phyloP scores from a whole-genome alignment of 1,140 invertebrate species.

The Ridgeia piscesae region DNA sequence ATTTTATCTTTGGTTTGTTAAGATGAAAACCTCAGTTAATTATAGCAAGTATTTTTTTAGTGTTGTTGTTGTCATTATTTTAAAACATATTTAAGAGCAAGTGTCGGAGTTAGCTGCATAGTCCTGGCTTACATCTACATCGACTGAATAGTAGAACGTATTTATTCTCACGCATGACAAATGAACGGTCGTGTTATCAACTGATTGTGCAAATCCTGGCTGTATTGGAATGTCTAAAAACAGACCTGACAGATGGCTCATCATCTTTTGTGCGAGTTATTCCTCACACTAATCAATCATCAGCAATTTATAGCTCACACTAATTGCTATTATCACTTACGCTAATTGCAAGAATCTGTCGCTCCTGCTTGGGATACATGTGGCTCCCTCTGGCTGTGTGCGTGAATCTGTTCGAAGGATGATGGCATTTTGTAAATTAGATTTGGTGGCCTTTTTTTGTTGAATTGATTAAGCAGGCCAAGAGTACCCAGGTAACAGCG shows the following conservation, averaged over 20 bases:
- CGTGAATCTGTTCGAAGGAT: background rate
- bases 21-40: too few relatives aligned
- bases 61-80: too few relatives aligned
- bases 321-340: background rate
- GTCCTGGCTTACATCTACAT: too few relatives aligned
- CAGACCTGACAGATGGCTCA: background rate
- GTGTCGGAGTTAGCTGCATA: too few relatives aligned
- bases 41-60: too few relatives aligned
- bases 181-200: background rate
- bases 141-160: background rate
- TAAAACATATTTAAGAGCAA: too few relatives aligned
- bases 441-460: background rate
- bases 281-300: background rate
- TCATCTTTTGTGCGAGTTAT: background rate
- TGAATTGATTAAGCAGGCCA: background rate
- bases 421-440: background rate
- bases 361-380: background rate
- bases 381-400: background rate
- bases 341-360: background rate
- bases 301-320: too few relatives aligned
- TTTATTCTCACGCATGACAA: background rate
- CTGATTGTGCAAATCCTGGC: background rate
- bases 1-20: too few relatives aligned
- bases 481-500: background rate
- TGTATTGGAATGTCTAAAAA: background rate